phyloP scores from a whole-genome alignment of 37 sponge, comb jelly and placozoan genomes.

The Lycopodina hypogea region DNA sequence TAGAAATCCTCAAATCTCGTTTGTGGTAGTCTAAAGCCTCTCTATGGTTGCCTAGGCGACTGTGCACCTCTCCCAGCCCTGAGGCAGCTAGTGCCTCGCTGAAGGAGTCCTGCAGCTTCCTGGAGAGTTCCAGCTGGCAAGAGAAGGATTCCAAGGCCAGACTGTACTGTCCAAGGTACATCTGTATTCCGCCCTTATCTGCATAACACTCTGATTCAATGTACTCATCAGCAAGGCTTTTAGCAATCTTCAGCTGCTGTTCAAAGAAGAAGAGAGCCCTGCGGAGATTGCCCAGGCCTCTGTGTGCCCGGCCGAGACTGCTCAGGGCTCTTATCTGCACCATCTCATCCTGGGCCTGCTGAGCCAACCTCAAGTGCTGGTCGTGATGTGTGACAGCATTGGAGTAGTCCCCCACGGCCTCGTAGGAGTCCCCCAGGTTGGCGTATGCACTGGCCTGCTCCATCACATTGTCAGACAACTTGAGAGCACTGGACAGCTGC shows the following conservation, averaged over 20 bases:
- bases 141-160: slow-evolving; percentile 67
- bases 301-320: slow-evolving; percentile 77
- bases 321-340: slow-evolving; percentile 66
- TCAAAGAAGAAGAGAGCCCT: slow-evolving; percentile 64
- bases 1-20: slow-evolving; percentile 61
- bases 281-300: slow-evolving; percentile 73
- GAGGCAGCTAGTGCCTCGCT: slow-evolving; percentile 76
- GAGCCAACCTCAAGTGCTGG: slow-evolving; percentile 60
- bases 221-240: slow-evolving; percentile 63
- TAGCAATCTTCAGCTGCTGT: slow-evolving; percentile 62
- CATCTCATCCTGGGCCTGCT: slow-evolving; percentile 31
- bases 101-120: slow-evolving; percentile 53
- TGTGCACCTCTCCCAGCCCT: slow-evolving; percentile 84
- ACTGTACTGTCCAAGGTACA: slow-evolving; percentile 65
- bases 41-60: slow-evolving; percentile 62
- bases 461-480: slow-evolving; percentile 48
- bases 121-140: slow-evolving; percentile 65
- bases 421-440: slow-evolving; percentile 88
- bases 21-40: slow-evolving; percentile 78
- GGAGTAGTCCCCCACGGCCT: slow-evolving; percentile 68
- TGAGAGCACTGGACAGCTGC: slow-evolving; percentile 53
- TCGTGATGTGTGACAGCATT: slow-evolving; percentile 67
- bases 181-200: slow-evolving; percentile 76
- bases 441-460: slow-evolving; percentile 78
- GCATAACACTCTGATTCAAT: slow-evolving; percentile 85